phyloP scores from a whole-genome alignment of 2,797 vertebrate genomes.

The Eidolon dupreanum region DNA sequence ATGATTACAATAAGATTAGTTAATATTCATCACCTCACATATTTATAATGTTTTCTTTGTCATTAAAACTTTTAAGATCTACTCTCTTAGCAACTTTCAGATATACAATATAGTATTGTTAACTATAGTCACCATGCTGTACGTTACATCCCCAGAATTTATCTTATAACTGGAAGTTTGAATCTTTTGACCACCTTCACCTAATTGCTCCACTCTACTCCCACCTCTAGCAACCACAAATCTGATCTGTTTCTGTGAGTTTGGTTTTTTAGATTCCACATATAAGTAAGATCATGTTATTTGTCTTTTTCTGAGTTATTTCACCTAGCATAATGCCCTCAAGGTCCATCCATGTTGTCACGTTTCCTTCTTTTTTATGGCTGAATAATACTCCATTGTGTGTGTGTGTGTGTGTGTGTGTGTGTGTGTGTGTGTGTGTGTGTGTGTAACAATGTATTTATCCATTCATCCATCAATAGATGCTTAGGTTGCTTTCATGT shows the following conservation, averaged over 20 bases:
- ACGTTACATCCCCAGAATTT: not conserved
- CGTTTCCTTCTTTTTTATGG: not conserved
- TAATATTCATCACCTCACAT: not conserved
- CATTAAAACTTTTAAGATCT: not conserved
- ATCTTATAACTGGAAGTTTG: not conserved
- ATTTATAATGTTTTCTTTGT: not conserved
- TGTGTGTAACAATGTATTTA: not conserved
- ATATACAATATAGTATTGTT: not conserved
- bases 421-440: not conserved
- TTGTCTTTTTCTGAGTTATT: not conserved
- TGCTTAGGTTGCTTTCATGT: not conserved
- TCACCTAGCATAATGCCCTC: not conserved
- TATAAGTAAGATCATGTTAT: not conserved
- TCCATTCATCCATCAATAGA: not conserved
- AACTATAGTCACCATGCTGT: not conserved
- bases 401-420: not conserved
- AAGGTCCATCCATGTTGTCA: not conserved
- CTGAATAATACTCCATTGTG: not conserved
- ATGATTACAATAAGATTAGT: not conserved
- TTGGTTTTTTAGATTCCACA: not conserved
- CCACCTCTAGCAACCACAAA: not conserved
- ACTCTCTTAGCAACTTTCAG: not conserved
- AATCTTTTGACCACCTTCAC: not conserved
- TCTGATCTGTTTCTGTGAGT: not conserved
- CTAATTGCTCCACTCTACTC: not conserved